Percentiles rank a stretch among this genome's conserved stretches.
These are phyloP conservation scores for Himantopus leucocephalus DNA, from an alignment of 2,113 vertebrate genomes.

Conservation along the genomic window DNA sequence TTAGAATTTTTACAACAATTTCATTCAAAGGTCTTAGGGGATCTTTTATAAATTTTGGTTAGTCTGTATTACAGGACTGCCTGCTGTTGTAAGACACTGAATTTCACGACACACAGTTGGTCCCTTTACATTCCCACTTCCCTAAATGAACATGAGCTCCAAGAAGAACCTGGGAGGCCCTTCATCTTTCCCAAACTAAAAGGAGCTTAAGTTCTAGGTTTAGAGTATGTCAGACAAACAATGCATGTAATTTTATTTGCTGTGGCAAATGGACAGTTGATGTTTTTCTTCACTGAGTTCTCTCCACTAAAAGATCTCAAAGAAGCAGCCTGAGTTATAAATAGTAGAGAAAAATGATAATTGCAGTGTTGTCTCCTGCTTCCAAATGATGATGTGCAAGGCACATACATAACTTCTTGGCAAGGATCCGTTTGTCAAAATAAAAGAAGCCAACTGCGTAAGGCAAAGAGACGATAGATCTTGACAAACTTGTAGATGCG, in stretches of 20 bases:
- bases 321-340: constrained; percentile 1
- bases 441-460: not conserved
- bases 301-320: constrained; percentile 10
- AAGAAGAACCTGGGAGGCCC: not conserved
- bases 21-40: not conserved
- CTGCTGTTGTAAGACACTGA: not conserved
- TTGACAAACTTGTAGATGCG: constrained; percentile 13
- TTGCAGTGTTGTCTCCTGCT: not conserved
- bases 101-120: not conserved
- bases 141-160: not conserved
- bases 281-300: not conserved
- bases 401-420: constrained; percentile 7
- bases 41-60: not conserved
- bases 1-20: not conserved
- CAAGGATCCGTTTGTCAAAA: constrained; percentile 26
- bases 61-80: not conserved
- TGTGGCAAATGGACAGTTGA: not conserved
- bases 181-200: not conserved
- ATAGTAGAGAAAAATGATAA: constrained; percentile 47
- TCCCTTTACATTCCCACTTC: not conserved
- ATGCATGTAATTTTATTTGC: constrained; percentile 9
- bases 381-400: constrained; percentile 14
- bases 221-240: not conserved
- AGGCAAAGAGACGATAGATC: not conserved
- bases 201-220: not conserved